Conservation (phyloP, 1,140 invertebrate genomes). For the Goniozus legneri region DNA sequence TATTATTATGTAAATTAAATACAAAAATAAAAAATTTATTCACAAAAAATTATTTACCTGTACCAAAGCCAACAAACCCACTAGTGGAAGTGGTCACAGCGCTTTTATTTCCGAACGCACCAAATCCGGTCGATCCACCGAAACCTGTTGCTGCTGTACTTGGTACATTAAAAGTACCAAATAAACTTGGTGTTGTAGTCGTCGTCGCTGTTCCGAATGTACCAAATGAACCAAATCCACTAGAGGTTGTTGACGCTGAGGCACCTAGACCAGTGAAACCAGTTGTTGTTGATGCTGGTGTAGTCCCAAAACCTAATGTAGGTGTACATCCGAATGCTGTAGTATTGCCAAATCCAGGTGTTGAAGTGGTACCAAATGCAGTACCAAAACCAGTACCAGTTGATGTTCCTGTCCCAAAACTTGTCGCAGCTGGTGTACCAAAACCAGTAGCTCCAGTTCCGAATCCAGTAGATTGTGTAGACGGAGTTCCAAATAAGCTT, state of each 20-base stretch:
- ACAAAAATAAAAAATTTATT: slow-evolving; percentile 17
- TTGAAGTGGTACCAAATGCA: slow-evolving; percentile 23
- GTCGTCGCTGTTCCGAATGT: slow-evolving; percentile 43
- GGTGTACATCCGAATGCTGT: slow-evolving; percentile 41
- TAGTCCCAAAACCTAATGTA: slow-evolving; percentile 28
- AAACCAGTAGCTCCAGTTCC: slow-evolving; percentile 40
- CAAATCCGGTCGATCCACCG: slow-evolving; percentile 51
- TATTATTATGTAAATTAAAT: slow-evolving; percentile 16
- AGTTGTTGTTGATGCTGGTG: slow-evolving; percentile 35
- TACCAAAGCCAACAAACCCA: slow-evolving; percentile 59
- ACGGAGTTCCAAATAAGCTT: slow-evolving; percentile 44
- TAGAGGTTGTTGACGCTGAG: slow-evolving; percentile 28
- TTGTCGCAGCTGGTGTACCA: slow-evolving; percentile 38
- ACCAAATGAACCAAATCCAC: slow-evolving; percentile 40
- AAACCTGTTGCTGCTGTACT: slow-evolving; percentile 50
- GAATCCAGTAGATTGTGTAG: slow-evolving; percentile 39
- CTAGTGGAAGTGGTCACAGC: slow-evolving; percentile 46
- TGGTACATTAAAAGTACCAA: slow-evolving; percentile 41
- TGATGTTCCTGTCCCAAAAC: slow-evolving; percentile 43
- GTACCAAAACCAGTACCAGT: slow-evolving; percentile 19
- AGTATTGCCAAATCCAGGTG: slow-evolving; percentile 30
- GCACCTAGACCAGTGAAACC: slow-evolving; percentile 46
- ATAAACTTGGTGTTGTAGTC: slow-evolving; percentile 46
- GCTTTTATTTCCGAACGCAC: slow-evolving; percentile 53
- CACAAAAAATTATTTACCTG: too few relatives aligned